phyloP scores from a whole-genome alignment of 2,113 vertebrate species.

The Peromyscus polionotus region DNA sequence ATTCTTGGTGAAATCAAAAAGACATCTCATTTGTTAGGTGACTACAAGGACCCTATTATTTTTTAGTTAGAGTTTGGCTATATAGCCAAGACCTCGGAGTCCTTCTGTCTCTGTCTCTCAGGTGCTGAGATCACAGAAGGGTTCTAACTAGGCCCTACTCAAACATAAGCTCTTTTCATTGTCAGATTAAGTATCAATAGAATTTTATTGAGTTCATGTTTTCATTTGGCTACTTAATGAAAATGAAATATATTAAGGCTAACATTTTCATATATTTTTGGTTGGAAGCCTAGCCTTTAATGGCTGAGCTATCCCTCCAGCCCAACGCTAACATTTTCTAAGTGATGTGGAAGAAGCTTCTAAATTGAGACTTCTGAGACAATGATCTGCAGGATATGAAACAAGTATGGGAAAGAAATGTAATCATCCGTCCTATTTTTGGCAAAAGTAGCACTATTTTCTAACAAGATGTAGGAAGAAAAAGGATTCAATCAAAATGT shows the following conservation, averaged over 20 bases:
- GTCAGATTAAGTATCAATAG: background rate
- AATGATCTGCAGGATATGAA: background rate
- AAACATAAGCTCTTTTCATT: constrained; percentile 33
- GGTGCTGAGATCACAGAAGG: background rate
- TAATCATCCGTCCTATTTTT: background rate
- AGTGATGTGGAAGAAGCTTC: background rate
- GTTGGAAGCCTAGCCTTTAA: too few species aligned
- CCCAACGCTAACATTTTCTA: background rate
- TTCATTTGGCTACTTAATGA: constrained; percentile 52
- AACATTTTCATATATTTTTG: background rate
- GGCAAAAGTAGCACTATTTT: too few species aligned
- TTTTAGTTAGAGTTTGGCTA: background rate
- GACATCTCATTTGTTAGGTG: background rate
- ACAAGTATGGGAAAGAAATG: background rate
- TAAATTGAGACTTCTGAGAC: background rate
- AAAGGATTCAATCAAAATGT: background rate
- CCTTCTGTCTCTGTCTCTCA: background rate
- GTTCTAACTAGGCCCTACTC: background rate
- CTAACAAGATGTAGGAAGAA: background rate
- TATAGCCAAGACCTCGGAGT: background rate
- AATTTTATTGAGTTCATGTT: background rate
- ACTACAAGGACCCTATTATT: background rate
- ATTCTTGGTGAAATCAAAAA: background rate
- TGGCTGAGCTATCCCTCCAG: too few species aligned
- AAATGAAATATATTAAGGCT: constrained; percentile 33